phyloP scores from a whole-genome alignment of 2,888 invertebrate genomes.

The Idaea biselata region DNA sequence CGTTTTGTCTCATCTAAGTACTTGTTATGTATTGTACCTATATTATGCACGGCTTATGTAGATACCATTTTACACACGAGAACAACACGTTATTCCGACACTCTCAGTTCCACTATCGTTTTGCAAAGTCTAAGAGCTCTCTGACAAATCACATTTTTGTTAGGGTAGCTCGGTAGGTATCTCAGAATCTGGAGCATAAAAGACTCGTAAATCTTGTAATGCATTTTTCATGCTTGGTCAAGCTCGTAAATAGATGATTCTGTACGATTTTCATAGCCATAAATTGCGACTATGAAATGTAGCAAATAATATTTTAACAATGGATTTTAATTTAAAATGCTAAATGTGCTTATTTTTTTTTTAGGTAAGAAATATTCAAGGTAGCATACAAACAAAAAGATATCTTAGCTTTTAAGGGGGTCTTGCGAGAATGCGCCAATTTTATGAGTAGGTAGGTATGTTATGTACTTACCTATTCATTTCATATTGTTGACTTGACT shows the following conservation, averaged over 20 bases:
- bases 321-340: background rate
- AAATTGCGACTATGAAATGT: constrained; percentile 26
- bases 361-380: no score
- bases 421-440: no score
- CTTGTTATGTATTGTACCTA: no score
- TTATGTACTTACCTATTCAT: no score
- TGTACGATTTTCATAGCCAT: constrained; percentile 29
- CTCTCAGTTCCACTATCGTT: constrained; percentile 38
- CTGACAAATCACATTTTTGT: constrained; percentile 60
- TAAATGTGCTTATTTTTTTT: no score
- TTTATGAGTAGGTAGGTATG: no score
- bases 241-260: constrained; percentile 51
- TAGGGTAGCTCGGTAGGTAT: constrained; percentile 37
- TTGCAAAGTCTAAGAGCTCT: constrained; percentile 36
- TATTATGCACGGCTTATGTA: background rate
- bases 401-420: no score
- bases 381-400: no score
- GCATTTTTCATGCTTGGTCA: constrained; percentile 63
- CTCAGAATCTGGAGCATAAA: constrained; percentile 53
- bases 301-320: background rate
- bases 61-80: constrained; percentile 5
- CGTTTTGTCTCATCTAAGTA: no score
- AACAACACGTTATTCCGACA: constrained; percentile 24
- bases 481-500: no score
- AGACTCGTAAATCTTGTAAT: constrained; percentile 55